Evolutionary conservation across 2,797 vertebrate species (phyloP).

Genomic region (Coluber constrictor): DNA sequence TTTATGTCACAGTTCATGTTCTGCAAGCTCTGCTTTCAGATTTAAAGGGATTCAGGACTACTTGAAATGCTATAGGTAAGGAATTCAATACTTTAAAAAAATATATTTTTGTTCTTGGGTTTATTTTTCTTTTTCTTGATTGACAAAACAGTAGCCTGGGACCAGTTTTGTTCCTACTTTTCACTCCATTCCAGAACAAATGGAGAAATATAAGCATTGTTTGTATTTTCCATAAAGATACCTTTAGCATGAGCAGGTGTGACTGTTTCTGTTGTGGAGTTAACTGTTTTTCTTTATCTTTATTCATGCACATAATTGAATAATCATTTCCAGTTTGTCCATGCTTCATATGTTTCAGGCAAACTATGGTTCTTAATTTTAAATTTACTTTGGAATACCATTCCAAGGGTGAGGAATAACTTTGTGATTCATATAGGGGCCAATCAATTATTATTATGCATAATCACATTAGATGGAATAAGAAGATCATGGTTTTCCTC

Average conservation of each 20-base stretch:
- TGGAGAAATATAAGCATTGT: neutral
- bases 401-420: too few species aligned
- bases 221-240: neutral
- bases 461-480: neutral
- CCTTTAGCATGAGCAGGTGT: neutral
- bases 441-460: neutral
- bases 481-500: neutral
- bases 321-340: neutral
- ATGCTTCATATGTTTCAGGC: neutral
- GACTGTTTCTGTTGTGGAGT: neutral
- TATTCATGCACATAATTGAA: neutral
- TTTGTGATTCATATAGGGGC: neutral
- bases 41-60: constrained; percentile 68
- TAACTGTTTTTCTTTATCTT: neutral
- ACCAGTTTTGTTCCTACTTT: neutral
- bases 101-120: neutral
- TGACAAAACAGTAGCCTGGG: neutral
- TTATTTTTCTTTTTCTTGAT: neutral
- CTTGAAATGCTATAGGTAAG: constrained; percentile 60
- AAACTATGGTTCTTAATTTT: neutral
- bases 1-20: constrained; percentile 42
- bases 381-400: neutral
- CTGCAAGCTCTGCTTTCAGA: constrained; percentile 43
- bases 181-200: neutral
- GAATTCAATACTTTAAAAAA: neutral